Conservation (phyloP, 2,113 vertebrate genomes). For the Salminus brasiliensis region DNA sequence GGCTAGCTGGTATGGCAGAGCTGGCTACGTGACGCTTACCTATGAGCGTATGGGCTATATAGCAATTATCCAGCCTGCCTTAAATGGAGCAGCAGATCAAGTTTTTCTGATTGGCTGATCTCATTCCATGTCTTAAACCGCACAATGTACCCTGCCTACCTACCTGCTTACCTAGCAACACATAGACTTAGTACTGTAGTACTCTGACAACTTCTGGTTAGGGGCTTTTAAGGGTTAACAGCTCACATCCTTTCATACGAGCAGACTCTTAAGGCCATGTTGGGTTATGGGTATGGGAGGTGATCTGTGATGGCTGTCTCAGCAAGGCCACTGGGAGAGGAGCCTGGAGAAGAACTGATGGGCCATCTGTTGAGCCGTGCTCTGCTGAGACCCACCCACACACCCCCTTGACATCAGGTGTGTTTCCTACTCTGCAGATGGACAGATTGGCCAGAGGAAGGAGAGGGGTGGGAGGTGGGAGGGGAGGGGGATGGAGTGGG, state of each 20-base stretch:
- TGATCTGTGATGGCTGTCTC: slow-evolving; percentile 36
- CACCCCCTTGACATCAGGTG: slow-evolving; percentile 36
- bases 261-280: not conserved
- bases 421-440: not conserved
- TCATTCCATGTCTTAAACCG: too few species aligned
- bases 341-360: slow-evolving; percentile 23
- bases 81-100: too few species aligned
- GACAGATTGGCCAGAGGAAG: slow-evolving; percentile 31
- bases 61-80: too few species aligned
- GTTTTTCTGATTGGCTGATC: too few species aligned
- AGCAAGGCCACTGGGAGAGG: slow-evolving; percentile 24
- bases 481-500: not conserved
- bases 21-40: too few species aligned
- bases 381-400: slow-evolving; percentile 31
- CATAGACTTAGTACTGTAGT: too few species aligned
- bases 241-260: not conserved
- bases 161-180: too few species aligned
- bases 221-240: not conserved
- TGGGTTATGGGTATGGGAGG: slow-evolving; percentile 23
- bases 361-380: slow-evolving; percentile 46
- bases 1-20: too few species aligned
- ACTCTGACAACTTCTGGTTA: too few species aligned
- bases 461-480: not conserved
- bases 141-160: too few species aligned
- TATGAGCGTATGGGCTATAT: too few species aligned